Conservation (phyloP, 23 tunicate species). For the Ascidia mentula region DNA sequence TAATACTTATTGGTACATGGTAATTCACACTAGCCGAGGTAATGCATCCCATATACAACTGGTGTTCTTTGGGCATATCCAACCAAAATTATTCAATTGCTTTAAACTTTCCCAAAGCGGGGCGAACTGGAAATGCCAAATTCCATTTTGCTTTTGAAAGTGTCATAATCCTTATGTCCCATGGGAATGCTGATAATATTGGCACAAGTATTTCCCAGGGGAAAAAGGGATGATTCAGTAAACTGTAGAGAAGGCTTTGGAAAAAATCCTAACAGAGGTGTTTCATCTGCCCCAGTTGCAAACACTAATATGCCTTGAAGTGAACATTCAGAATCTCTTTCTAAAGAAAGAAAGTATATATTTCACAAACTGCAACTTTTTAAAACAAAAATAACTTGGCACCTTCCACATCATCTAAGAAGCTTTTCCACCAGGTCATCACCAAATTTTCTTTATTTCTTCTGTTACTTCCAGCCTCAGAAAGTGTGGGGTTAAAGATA, state of each 20-base stretch:
- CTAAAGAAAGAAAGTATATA: no score
- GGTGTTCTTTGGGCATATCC: no score
- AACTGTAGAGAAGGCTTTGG: conserved; percentile 17
- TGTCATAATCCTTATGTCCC: background rate
- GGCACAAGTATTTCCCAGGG: conserved; percentile 28
- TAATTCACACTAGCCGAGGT: no score
- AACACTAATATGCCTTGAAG: conserved; percentile 19
- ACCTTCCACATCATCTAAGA: conserved; percentile 31
- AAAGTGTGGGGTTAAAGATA: background rate
- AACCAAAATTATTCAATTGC: no score
- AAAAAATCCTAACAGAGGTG: conserved; percentile 24
- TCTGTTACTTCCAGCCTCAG: conserved; percentile 18
- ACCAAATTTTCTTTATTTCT: conserved; percentile 10
- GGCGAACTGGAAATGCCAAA: background rate
- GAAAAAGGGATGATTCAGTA: background rate
- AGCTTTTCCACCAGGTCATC: conserved; percentile 26
- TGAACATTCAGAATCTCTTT: conserved; percentile 12
- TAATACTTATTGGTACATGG: no score
- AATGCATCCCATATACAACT: no score
- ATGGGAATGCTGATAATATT: conserved; percentile 12
- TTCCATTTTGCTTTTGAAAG: background rate
- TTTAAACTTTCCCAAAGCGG: no score
- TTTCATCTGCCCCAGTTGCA: conserved; percentile 37
- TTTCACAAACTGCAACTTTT: no score
- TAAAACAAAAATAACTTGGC: no score